Evolutionary conservation across 37 sponge, comb jelly and placozoan genomes (phyloP), one percentile per base, ranked within the genome.

Genomic region (Spongilla lacustris): DNA sequence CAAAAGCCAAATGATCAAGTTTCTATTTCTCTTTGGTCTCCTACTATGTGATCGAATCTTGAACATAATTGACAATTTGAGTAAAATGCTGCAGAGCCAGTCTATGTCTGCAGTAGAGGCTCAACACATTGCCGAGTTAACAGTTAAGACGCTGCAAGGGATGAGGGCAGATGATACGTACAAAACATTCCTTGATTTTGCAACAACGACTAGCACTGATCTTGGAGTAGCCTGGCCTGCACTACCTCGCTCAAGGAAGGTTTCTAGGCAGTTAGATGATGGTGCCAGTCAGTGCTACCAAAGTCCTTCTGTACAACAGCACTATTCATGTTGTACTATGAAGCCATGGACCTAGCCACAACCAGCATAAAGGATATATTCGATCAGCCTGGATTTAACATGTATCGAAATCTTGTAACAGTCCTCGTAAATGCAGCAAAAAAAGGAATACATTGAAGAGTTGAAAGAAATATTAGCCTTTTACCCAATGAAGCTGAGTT

Each of bases 31-130:
- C 23, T 93, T 93, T 83, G 94, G 94, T 22, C 70, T 90, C 22
- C 82, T 89, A 75, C 79, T 93, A 0, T 90, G 88, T 83, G 86
- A 87, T 37, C 49, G 81, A 28, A 79, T 89, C 14, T 71, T 93
- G 68, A 77, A 81, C 19, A 84, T 92, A 22, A 93, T 88, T 36
- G 91, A 93, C 72, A 93, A 93, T 81, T 35, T 93, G 48, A 93
- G 91, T 72, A 81, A 49, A 29, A 88, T 90, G 23, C 71, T 89
- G 2, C 83, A 89, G 83, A 86, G 77, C 36, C 79, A 73, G 67
- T 87, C 94, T 26, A 78, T 86, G 28, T 89, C 86, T 25, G 86
- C 86, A 71, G 86, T 87, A 27, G 88, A 90, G 50, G 91, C 80
- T 48, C 91, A 93, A 67, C 27, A 78, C 48, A 82, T 89, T 78